Base-by-base conservation (phyloP, 2,888 invertebrate species). In the Lissonota sp. region DNA sequence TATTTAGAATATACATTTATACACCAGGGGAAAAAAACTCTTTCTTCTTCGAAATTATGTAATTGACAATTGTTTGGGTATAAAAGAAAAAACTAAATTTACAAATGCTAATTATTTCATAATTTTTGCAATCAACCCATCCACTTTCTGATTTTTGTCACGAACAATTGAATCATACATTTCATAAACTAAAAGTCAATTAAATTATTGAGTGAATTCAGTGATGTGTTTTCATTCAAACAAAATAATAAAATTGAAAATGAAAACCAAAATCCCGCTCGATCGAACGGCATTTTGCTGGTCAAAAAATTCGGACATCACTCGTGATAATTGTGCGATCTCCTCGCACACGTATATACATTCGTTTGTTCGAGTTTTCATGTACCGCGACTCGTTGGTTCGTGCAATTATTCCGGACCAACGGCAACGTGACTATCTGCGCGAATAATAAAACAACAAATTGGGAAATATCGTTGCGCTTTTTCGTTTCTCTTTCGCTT, bases 371-470 rank as follows among this genome's bases (percentile, higher is more conserved):
- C 12, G 12, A 51, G 51, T 73, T 75, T 64, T 53, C 16, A 26
- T 57, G 44, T 63, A 39, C 44, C 44, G 42, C 12, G 26, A 26
- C 26, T 26, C 26, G 26, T 26, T 40, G 42, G 46, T 8, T 55
- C 49, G 57, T 60, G 74, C 81, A 82, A 82, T 82, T 82, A 82
- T 82, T 79, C 71, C 75, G 57, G 62, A 71, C 75, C 75, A 75
- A 71, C 67, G 67, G 71, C 51, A 66, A 57, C 67, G 74, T 67
- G 70, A 70, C 79, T 70, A 81, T 77, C 71, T 63, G 71, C 67
- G 70, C 64, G 79, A 75, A 71, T 79, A 82, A 79, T 75, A 82
- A 78, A 73, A 70, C 70, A 82, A 72, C 79, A 75, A 82, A 75
- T 82, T 79, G 79, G 74, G 42, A 49, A 75, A 79, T 26, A 26